These are phyloP conservation scores for Donacobius atricapilla DNA, from an alignment of 2,113 vertebrate genomes.

Conservation along the genomic window DNA sequence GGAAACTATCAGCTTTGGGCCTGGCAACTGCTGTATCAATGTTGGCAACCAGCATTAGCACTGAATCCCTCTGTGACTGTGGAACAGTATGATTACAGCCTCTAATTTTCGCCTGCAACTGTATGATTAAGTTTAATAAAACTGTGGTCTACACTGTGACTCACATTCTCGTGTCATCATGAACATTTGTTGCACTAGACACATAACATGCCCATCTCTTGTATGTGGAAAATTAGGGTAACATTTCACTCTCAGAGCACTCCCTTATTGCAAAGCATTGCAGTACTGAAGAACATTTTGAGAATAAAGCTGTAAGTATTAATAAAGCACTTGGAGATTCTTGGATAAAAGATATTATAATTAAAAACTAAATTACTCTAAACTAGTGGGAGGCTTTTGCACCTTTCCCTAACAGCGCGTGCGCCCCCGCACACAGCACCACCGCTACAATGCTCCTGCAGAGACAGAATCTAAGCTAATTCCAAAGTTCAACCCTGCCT, in stretches of 20 bases:
- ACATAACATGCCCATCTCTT: background rate
- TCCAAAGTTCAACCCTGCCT: background rate
- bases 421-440: background rate
- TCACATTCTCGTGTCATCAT: background rate
- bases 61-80: background rate
- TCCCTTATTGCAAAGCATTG: background rate
- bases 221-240: background rate
- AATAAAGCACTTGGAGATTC: background rate
- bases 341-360: background rate
- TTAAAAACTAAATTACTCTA: background rate
- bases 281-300: background rate
- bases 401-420: background rate
- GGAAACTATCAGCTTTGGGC: background rate
- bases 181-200: background rate
- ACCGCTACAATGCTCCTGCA: rapidly evolving
- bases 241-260: background rate
- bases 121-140: background rate
- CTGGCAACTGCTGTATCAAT: background rate
- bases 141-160: background rate
- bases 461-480: background rate
- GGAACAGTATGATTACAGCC: background rate
- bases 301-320: background rate
- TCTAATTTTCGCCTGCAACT: background rate
- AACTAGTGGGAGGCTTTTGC: background rate
- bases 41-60: background rate